Conservation (phyloP, 1,140 invertebrate species). For the Nasonia longicornis region DNA sequence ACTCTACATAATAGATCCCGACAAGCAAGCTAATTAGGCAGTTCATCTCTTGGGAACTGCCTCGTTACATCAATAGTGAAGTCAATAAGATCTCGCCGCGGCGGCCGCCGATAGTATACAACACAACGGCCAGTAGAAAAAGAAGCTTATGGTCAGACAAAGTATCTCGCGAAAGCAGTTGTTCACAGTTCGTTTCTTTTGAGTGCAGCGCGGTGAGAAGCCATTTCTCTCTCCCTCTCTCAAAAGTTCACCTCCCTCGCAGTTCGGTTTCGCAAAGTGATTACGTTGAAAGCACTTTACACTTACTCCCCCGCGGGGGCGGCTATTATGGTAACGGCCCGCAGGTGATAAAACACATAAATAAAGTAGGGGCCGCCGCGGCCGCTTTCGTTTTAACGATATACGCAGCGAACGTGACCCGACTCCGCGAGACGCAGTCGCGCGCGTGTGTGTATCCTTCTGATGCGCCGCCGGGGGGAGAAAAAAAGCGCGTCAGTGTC, state of each 20-base stretch:
- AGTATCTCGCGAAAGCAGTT: slow-evolving; percentile 34
- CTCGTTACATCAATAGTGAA: neutral
- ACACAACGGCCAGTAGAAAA: neutral
- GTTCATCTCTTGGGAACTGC: neutral
- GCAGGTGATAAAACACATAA: slow-evolving; percentile 44
- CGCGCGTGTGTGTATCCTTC: too few species aligned
- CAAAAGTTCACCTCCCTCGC: slow-evolving; percentile 50
- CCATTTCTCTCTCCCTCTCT: slow-evolving; percentile 57
- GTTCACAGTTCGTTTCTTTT: slow-evolving; percentile 45
- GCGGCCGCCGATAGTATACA: slow-evolving; percentile 2
- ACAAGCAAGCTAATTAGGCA: neutral
- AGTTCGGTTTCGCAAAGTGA: slow-evolving; percentile 55
- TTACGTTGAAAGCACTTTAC: slow-evolving; percentile 64
- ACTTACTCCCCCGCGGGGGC: slow-evolving; percentile 50
- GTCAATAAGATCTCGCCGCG: slow-evolving; percentile 12
- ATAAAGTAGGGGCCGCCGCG: slow-evolving; percentile 6
- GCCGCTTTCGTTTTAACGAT: slow-evolving; percentile 28
- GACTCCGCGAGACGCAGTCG: neutral
- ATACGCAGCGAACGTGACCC: slow-evolving; percentile 32
- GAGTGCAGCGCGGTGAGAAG: neutral
- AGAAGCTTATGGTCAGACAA: slow-evolving; percentile 39
- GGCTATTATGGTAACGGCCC: slow-evolving; percentile 26
- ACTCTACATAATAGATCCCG: neutral
- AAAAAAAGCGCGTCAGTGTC: slow-evolving; percentile 13
- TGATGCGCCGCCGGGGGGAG: neutral